Evolutionary conservation across 2,113 vertebrate species (phyloP), one percentile per base, ranked within the genome.

Genomic region (Corapipo altera): DNA sequence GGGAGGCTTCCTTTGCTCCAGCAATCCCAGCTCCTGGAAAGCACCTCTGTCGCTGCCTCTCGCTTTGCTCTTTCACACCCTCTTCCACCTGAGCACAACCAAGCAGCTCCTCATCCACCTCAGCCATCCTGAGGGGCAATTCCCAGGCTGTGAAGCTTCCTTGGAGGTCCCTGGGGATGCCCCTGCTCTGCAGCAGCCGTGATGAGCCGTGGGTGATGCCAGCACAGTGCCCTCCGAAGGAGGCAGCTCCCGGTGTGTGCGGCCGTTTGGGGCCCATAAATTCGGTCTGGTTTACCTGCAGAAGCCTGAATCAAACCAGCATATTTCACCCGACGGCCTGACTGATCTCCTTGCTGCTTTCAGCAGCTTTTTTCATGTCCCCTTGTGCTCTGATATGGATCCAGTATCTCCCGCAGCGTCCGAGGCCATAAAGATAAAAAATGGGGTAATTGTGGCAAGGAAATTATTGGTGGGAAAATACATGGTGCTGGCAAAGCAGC

Each of bases 341-440:
- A 95, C 41, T 30, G 92, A 96, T 95, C 84, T 90, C 54, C 94
- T 85, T 62, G 18, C 35, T 0, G 26, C 83, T 77, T 85, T 92
- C 33, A 84, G 95, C 33, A 86, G 92, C 86, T 93, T 88, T 88
- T 93, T 95, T 77, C 85, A 49, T 23, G 76, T 92, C 94, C 88
- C 93, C 76, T 74, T 35, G 37, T 9, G 24, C 94, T 80, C 84
- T 8, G 32, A 77, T 92, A 94, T 24, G 88, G 88, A 97, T 92
- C 91, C 96, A 43, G 77, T 81, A 64, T 91, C 94, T 91, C 94
- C 93, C 4, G 37, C 72, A 19, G 93, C 67, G 11, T 64, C 91
- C 54, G 6, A 62, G 79, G 83, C 91, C 75, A 12, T 95, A 94
- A 96, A 95, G 91, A 97, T 96, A 89, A 97, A 83, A 92, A 95